Evolutionary conservation across 92 coral and sea anemone genomes (phyloP).

Genomic region (Umimayanthus kanabou): DNA sequence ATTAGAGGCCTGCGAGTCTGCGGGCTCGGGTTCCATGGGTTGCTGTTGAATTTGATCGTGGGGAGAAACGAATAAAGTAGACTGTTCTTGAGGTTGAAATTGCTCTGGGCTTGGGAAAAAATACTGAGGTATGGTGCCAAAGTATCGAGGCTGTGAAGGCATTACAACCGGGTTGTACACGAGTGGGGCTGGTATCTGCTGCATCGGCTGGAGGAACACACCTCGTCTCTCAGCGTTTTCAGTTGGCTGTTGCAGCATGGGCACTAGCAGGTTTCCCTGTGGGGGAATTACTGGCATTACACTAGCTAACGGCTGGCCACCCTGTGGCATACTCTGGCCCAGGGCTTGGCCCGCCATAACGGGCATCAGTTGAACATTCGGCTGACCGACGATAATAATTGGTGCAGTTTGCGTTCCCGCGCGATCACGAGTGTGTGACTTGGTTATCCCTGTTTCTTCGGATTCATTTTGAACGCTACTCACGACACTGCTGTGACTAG

Average conservation of each 20-base stretch:
- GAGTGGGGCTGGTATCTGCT: constrained; percentile 51
- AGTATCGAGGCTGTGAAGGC: constrained; percentile 37
- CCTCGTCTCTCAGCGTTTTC: constrained; percentile 34
- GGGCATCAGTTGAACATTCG: constrained; percentile 48
- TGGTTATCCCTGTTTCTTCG: neutral
- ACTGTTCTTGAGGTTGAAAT: constrained; percentile 33
- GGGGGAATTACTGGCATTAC: neutral
- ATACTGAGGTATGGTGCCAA: constrained; percentile 25
- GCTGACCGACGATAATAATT: constrained; percentile 29
- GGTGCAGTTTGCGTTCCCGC: constrained; percentile 4
- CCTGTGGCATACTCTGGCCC: constrained; percentile 30
- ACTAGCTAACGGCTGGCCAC: constrained; percentile 15
- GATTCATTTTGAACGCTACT: neutral
- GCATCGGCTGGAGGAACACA: constrained; percentile 56
- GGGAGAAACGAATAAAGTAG: constrained; percentile 1
- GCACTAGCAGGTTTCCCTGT: constrained; percentile 14
- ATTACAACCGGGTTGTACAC: constrained; percentile 43
- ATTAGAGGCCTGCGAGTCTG: neutral
- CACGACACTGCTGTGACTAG: constrained; percentile 37
- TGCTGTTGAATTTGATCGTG: constrained; percentile 20
- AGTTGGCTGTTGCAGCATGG: constrained; percentile 27
- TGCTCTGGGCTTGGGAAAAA: constrained; percentile 29
- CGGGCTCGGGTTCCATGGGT: neutral
- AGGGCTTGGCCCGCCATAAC: constrained; percentile 24
- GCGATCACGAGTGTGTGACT: neutral